A percentile compares a stretch with the other conserved stretches of the same genome.
Conservation (phyloP, 2,113 vertebrate genomes). For the Sclerurus mexicanus region DNA sequence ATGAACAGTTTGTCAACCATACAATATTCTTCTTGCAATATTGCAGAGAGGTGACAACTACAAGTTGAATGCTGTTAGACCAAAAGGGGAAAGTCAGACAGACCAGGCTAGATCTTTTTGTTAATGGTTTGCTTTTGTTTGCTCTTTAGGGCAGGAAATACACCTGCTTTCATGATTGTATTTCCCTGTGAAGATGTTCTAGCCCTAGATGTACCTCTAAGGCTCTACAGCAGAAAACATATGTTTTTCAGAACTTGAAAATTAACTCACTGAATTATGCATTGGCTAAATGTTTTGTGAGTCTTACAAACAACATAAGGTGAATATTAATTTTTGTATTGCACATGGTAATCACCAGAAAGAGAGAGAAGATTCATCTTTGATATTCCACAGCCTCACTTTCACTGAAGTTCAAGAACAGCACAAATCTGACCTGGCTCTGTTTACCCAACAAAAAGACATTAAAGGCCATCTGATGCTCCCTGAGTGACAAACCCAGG, state of each 20-base stretch:
- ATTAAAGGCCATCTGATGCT: not conserved
- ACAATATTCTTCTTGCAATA: not conserved
- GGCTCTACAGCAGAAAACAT: not conserved
- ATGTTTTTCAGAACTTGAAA: slow-evolving; percentile 29
- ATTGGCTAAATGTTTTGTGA: slow-evolving; percentile 48
- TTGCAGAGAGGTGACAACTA: not conserved
- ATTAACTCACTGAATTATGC: slow-evolving; percentile 52
- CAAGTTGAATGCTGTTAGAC: not conserved
- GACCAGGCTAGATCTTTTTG: not conserved
- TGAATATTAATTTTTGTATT: not conserved
- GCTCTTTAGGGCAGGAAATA: not conserved
- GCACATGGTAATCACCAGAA: not conserved
- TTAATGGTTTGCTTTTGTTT: not conserved
- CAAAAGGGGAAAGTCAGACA: not conserved
- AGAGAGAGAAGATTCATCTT: not conserved
- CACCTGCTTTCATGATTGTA: not conserved
- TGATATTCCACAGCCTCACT: not conserved
- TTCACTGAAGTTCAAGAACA: not conserved
- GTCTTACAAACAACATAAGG: not conserved
- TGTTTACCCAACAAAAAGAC: not conserved
- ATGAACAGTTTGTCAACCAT: not conserved
- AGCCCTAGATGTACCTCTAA: not conserved
- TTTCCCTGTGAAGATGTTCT: not conserved
- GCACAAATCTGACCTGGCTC: not conserved
- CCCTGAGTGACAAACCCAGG: not conserved